Conservation (phyloP, 23 tunicate species). For the Clavelina lepadiformis region DNA sequence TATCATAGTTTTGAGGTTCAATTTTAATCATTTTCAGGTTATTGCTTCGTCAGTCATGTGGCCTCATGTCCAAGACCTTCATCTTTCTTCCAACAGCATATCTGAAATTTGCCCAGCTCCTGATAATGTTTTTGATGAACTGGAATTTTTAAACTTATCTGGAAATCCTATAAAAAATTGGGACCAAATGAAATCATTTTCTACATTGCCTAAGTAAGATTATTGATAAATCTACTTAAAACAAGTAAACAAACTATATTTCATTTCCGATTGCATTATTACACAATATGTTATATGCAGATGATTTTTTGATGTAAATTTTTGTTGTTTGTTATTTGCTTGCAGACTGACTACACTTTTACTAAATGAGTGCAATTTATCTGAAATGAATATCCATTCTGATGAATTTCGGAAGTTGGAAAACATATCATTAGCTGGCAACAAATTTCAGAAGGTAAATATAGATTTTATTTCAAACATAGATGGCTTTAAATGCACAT, state of each 20-base stretch:
- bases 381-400: conserved; percentile 1
- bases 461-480: no score
- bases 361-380: conserved; percentile 41
- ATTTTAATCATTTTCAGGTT: no score
- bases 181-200: conserved; percentile 29
- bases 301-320: not conserved
- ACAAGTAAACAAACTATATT: no score
- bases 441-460: conserved; percentile 42
- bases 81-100: conserved; percentile 40
- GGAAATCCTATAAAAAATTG: conserved; percentile 41
- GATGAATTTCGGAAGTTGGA: conserved; percentile 30
- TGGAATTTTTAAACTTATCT: conserved; percentile 40
- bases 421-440: conserved; percentile 27
- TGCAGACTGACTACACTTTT: conserved; percentile 33
- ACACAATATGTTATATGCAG: not conserved
- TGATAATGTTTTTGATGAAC: not conserved
- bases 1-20: no score
- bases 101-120: conserved; percentile 25
- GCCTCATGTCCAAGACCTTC: conserved; percentile 53
- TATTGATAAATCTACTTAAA: not conserved
- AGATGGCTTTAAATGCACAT: no score
- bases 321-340: not conserved
- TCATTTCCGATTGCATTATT: not conserved
- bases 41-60: conserved; percentile 35
- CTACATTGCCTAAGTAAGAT: conserved; percentile 27